Evolutionary conservation across 2,888 invertebrate genomes (phyloP), one percentile per base, ranked within the genome.

Genomic region (Tolmerus cingulatus): DNA sequence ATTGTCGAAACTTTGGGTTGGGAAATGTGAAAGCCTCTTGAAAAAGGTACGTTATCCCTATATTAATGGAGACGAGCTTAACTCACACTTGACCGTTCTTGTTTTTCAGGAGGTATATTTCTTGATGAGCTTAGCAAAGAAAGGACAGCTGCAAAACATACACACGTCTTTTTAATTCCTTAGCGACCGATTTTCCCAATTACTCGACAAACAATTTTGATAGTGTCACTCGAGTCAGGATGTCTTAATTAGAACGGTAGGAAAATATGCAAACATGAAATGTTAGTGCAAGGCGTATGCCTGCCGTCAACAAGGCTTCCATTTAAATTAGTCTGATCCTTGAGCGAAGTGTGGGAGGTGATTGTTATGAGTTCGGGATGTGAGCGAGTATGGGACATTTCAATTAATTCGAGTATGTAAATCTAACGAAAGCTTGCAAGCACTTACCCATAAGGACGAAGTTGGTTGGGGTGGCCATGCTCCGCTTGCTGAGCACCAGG

Each of bases 391-490:
- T 19, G 19, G 43, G 78, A 78, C 76, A 19, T 43, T 43, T 43
- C 78, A 78, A 78, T 78, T 78, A 78, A 78, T 78, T 43, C 27
- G 5, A 55, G 16, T 34, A 81, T 81, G 51, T 27, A 81, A 81
- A 81, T 81, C 27, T 34, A 51, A 34, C 27, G n/a, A 66, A 84
- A 74, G 16, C 19, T 37, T 19, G 16, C 5, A 27, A 57, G 57
- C 12, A 92, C 93, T 92, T 89, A 93, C 93, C 97, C 95, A 97
- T 96, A 2, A 98, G 94, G 0, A 98, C 97, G n/a, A 96, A 95
- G 93, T 98, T 98, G 5, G 98, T 98, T 0, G 98, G 97, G 0
- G 97, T 97, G 57, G 92, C 91, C 98, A 98, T 98, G 92, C 98
- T 97, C 51, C 96, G 94, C 89, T 97, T 96, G 87, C 97, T 96